These are phyloP conservation scores for Acleris cristana DNA, from an alignment of 2,888 invertebrate genomes.

Conservation along the genomic window DNA sequence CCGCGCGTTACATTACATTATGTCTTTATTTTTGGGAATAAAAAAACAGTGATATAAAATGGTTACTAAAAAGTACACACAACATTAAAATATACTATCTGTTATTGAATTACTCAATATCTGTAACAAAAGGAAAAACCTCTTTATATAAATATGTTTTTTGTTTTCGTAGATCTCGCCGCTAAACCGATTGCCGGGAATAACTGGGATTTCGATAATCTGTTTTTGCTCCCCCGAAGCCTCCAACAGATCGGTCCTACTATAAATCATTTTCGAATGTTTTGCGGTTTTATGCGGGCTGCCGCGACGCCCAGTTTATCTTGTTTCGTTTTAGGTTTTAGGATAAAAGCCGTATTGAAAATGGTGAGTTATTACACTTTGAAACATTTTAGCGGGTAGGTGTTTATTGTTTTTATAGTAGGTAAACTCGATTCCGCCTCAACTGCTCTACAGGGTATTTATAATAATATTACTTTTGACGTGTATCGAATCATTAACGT, in stretches of 20 bases:
- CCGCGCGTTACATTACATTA: no score
- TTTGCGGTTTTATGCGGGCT: conserved; percentile 75
- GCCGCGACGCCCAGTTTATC: conserved; percentile 67
- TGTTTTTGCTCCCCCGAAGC: conserved; percentile 72
- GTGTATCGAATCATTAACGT: no score
- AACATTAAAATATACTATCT: no score
- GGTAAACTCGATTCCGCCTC: conserved; percentile 1
- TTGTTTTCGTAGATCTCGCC: conserved; percentile 50
- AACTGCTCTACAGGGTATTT: no score
- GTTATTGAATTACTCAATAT: no score
- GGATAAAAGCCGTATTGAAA: conserved; percentile 49
- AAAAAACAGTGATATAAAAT: no score
- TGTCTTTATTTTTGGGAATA: no score
- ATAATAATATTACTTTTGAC: no score
- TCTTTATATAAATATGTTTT: conserved; percentile 11
- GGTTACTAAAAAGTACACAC: no score
- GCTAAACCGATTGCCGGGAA: conserved; percentile 65
- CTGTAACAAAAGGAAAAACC: neutral
- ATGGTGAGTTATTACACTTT: conserved; percentile 52
- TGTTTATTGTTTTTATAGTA: conserved; percentile 27
- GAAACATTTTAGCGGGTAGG: conserved; percentile 14
- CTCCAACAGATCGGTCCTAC: conserved; percentile 69
- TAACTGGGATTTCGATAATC: conserved; percentile 75
- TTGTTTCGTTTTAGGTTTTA: conserved; percentile 68
- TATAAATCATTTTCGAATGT: conserved; percentile 79